Conservation (phyloP, 2,888 invertebrate genomes). For the Leucophenga maculata region DNA sequence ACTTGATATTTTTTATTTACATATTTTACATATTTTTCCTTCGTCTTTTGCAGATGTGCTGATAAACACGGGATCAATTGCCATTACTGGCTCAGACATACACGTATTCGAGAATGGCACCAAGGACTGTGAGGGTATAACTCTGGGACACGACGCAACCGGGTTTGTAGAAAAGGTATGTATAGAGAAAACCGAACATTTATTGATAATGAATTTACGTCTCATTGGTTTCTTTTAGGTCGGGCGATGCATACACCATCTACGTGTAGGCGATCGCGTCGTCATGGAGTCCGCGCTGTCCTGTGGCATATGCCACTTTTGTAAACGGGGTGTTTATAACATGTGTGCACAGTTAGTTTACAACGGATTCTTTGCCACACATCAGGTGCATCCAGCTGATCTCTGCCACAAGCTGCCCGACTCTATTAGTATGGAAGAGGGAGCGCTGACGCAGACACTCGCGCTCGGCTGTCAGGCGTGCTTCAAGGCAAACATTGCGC, state of each 20-base stretch:
- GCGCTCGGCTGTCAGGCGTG: conserved; percentile 66
- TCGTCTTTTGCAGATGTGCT: conserved; percentile 76
- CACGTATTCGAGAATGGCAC: conserved; percentile 78
- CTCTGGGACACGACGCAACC: conserved; percentile 93
- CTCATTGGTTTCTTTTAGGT: conserved; percentile 38
- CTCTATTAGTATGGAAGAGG: conserved; percentile 54
- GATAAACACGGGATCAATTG: conserved; percentile 84
- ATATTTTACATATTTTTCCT: not conserved
- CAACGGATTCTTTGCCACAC: conserved; percentile 60
- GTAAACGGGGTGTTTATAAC: conserved; percentile 75
- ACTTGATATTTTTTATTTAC: not conserved
- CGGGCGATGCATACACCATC: conserved; percentile 77
- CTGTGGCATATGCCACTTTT: conserved; percentile 86
- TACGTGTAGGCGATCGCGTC: conserved; percentile 88
- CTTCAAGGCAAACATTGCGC: conserved; percentile 53
- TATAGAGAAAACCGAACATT: too few relatives aligned
- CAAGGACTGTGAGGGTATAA: conserved; percentile 58
- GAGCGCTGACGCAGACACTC: conserved; percentile 57
- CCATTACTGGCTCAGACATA: conserved; percentile 95
- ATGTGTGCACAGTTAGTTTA: conserved; percentile 59
- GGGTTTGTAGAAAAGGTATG: conserved; percentile 82
- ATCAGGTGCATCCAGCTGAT: conserved; percentile 62
- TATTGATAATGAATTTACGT: too few relatives aligned
- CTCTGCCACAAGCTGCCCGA: conserved; percentile 63
- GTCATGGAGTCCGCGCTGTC: conserved; percentile 94